phyloP scores from a whole-genome alignment of 1,140 invertebrate genomes.

The Patella vulgata region DNA sequence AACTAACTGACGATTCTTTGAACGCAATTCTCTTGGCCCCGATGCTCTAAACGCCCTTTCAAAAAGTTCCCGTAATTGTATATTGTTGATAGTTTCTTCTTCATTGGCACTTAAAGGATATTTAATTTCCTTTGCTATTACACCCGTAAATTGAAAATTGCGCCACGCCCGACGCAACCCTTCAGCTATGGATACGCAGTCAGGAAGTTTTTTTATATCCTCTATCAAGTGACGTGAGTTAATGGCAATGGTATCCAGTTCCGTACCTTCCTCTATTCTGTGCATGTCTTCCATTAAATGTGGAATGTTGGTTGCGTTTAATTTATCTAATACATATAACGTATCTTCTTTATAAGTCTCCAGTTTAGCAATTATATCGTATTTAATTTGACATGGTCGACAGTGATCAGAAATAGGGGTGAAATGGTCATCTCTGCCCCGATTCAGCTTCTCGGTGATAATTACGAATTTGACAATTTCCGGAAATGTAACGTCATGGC shows the following conservation, averaged over 20 bases:
- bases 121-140: neutral
- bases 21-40: neutral
- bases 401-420: slow-evolving; percentile 34
- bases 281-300: slow-evolving; percentile 12
- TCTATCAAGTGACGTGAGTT: slow-evolving; percentile 11
- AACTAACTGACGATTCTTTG: slow-evolving; percentile 4
- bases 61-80: neutral
- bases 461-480: slow-evolving; percentile 44
- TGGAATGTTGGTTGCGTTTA: slow-evolving; percentile 16
- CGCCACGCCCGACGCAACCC: slow-evolving; percentile 27
- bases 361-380: slow-evolving; percentile 38
- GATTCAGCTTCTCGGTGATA: slow-evolving; percentile 6
- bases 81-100: neutral
- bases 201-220: slow-evolving; percentile 16
- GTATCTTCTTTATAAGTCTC: slow-evolving; percentile 39
- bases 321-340: slow-evolving; percentile 24
- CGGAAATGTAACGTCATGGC: slow-evolving; percentile 34
- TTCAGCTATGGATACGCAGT: slow-evolving; percentile 25
- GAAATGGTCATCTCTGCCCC: slow-evolving; percentile 33
- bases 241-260: slow-evolving; percentile 10
- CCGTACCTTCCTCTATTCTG: slow-evolving; percentile 30
- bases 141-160: slow-evolving; percentile 25
- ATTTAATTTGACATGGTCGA: slow-evolving; percentile 37
- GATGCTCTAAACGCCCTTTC: neutral
- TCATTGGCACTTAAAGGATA: slow-evolving; percentile 2